Percentiles rank a stretch among this genome's conserved stretches.
These are phyloP conservation scores for Laothoe populi DNA, from an alignment of 2,888 invertebrate species.

Conservation along the genomic window DNA sequence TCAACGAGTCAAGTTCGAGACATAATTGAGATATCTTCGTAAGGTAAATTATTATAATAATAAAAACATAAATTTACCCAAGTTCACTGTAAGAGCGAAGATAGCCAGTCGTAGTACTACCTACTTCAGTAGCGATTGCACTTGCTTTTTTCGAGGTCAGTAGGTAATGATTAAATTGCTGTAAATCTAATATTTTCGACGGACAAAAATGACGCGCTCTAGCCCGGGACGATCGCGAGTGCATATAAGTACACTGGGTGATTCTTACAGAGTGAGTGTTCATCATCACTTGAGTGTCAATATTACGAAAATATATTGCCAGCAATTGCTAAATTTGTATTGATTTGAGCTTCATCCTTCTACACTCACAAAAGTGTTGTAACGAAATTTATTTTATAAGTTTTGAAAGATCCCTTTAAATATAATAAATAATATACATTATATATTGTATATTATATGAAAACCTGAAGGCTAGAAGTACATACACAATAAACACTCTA, in stretches of 20 bases:
- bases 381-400: no score
- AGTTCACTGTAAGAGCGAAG: constrained; percentile 27
- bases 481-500: background rate
- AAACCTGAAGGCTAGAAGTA: background rate
- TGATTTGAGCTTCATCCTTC: no score
- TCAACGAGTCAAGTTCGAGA: constrained; percentile 32
- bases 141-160: constrained; percentile 32
- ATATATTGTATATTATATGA: no score
- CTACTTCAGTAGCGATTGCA: constrained; percentile 35
- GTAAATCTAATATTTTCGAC: constrained; percentile 5
- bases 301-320: no score
- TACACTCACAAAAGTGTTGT: no score
- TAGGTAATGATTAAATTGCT: constrained; percentile 13
- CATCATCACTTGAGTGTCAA: no score
- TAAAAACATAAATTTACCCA: constrained; percentile 31
- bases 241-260: background rate
- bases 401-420: no score
- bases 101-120: constrained; percentile 31
- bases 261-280: background rate
- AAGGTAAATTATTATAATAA: constrained; percentile 36
- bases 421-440: no score
- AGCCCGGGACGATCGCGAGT: background rate
- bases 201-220: background rate
- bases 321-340: no score
- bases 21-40: constrained; percentile 35